A percentile compares a stretch with the other conserved stretches of the same genome.
Conservation (phyloP, 2,113 vertebrate genomes). For the Plecotus auritus region DNA sequence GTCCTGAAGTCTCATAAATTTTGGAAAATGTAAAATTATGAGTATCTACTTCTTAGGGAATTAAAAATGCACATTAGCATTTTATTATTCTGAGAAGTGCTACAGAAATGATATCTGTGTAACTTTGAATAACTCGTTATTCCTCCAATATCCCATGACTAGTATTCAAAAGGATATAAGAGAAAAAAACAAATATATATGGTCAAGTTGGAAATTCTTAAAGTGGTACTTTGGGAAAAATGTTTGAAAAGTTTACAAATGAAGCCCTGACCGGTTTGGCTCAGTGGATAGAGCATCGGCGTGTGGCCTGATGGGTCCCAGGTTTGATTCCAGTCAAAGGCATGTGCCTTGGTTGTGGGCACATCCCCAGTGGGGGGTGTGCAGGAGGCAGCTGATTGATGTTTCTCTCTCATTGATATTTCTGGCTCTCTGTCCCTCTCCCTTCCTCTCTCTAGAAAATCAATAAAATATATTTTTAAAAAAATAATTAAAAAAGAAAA, state of each 20-base stretch:
- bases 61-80: not conserved
- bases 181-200: not conserved
- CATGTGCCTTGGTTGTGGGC: too few species aligned
- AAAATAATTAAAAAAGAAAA: not conserved
- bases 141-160: not conserved
- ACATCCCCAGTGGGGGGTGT: too few species aligned
- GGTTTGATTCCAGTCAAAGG: too few species aligned
- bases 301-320: too few species aligned
- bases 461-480: too few species aligned
- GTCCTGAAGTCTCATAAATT: not conserved
- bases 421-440: too few species aligned
- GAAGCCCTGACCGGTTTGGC: not conserved
- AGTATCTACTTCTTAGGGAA: not conserved
- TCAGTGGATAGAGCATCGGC: too few species aligned
- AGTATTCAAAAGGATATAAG: not conserved
- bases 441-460: too few species aligned
- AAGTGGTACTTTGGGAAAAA: not conserved
- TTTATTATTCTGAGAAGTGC: not conserved
- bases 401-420: too few species aligned
- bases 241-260: not conserved
- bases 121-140: not conserved
- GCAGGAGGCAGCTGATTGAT: too few species aligned
- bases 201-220: not conserved
- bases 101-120: not conserved
- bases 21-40: not conserved